A percentile compares a stretch with the other conserved stretches of the same genome.
Evolutionary conservation across 2,797 vertebrate genomes (phyloP).

Genomic region (Oryzias dopingdopingensis): DNA sequence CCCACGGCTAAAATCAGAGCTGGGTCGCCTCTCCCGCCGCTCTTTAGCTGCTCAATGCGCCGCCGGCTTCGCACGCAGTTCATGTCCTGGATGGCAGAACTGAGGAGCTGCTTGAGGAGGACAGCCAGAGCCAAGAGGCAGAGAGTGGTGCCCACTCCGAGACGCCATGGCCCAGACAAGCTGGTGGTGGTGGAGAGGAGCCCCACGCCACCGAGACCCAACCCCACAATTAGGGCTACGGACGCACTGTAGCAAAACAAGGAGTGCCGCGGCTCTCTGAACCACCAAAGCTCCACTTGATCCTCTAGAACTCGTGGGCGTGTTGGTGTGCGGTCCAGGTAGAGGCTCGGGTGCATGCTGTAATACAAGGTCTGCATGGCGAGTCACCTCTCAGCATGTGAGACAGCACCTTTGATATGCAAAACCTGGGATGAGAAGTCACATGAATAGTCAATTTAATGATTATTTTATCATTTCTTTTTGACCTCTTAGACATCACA

Average conservation of each 20-base stretch:
- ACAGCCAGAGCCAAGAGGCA: constrained; percentile 89
- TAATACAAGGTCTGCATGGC: constrained; percentile 72
- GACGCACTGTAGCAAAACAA: constrained; percentile 88
- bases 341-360: constrained; percentile 32
- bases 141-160: constrained; percentile 86
- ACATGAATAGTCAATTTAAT: too few relatives aligned
- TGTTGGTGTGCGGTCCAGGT: constrained; percentile 60
- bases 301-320: constrained; percentile 83
- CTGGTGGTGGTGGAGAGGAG: constrained; percentile 86
- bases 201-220: constrained; percentile 87
- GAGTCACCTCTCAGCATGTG: background rate
- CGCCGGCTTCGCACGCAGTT: constrained; percentile 88
- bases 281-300: constrained; percentile 96
- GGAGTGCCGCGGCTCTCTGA: constrained; percentile 86
- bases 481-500: too few relatives aligned
- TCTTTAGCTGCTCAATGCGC: constrained; percentile 88
- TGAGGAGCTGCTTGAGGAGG: constrained; percentile 93
- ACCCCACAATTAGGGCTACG: constrained; percentile 85
- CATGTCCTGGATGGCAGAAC: constrained; percentile 98
- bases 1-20: constrained; percentile 82
- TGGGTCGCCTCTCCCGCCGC: constrained; percentile 85
- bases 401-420: constrained; percentile 5
- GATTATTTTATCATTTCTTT: too few relatives aligned
- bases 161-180: constrained; percentile 88
- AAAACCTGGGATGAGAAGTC: constrained; percentile 1